phyloP scores from a whole-genome alignment of 2,888 invertebrate genomes.

The Copidosoma aretas region DNA sequence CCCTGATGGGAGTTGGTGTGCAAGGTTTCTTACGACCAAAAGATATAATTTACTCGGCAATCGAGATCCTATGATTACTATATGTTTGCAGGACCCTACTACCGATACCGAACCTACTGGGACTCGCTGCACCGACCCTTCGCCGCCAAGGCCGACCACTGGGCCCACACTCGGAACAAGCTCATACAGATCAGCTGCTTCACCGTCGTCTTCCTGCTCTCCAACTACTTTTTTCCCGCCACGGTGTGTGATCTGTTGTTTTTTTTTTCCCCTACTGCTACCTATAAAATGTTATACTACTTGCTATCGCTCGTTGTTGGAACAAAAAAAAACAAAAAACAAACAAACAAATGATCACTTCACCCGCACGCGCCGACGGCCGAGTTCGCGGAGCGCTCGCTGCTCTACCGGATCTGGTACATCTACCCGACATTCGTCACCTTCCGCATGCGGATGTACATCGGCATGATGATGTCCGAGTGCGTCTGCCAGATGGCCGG shows the following conservation, averaged over 20 bases:
- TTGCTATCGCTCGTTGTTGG: too few relatives aligned
- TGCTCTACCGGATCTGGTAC: conserved; percentile 82
- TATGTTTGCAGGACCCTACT: conserved; percentile 82
- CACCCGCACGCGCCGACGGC: conserved; percentile 82
- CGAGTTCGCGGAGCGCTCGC: conserved; percentile 76
- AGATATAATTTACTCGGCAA: too few relatives aligned
- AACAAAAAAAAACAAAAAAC: too few relatives aligned
- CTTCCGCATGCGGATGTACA: conserved; percentile 89
- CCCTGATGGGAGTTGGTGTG: too few relatives aligned
- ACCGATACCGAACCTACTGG: conserved; percentile 84
- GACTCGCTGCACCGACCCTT: conserved; percentile 79
- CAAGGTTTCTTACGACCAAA: too few relatives aligned
- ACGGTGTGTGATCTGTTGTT: conserved; percentile 65
- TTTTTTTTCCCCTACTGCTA: not conserved
- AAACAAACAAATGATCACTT: not conserved
- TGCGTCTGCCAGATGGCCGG: conserved; percentile 92
- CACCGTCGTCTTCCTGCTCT: conserved; percentile 71
- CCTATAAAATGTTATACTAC: too few relatives aligned
- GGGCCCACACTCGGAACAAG: conserved; percentile 70
- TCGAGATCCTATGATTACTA: too few relatives aligned
- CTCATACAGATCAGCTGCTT: conserved; percentile 73
- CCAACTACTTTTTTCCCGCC: conserved; percentile 75
- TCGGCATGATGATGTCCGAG: conserved; percentile 89
- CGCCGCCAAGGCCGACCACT: conserved; percentile 70
- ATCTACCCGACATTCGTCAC: conserved; percentile 86